Base-by-base conservation (phyloP, 1,140 invertebrate species). In the Scaptomyza graminum region DNA sequence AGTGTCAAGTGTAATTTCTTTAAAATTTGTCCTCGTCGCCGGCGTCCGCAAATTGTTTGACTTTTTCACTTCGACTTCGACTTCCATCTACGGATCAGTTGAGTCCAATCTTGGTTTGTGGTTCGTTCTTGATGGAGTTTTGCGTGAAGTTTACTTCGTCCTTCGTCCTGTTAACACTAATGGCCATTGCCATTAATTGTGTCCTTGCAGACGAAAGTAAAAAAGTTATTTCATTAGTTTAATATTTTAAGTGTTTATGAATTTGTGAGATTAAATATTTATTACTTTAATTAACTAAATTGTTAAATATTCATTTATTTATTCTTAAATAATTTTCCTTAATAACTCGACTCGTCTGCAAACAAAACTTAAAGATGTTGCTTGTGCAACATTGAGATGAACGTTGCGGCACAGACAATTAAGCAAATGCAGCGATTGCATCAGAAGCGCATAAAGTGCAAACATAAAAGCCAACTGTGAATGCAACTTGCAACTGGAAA, bases 1-100 rank as follows among this genome's bases (percentile, higher is more conserved):
- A 88, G 84, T 79, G 83, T 88, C 83, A 88, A 83, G 84, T 88
- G 63, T 83, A 83, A 76, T 88, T 83, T 74, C 83, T 79, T 79
- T 83, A 88, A 83, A 22, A 88, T 68, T 79, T 61, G 44, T 41
- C 51, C 76, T 22, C 61, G 22, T 66, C 11, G 46, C 54, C 61
- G 25, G 64, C 39, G 61, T 52, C 46, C 46, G 70, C 54, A 64
- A 77, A 61, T 66, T 77, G 46, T 64, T 72, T 83, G 68, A 69
- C 73, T 70, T 79, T 65, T 78, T 12, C 67, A 11, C 46, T 60
- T 34, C 41, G 9, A 11, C 46, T 60, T 34, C 41, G 9, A 31
- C 28, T 31, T 31, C 28, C 28, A 31, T 31, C 28, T 31, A 5
- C 46, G 55, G 41, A 72, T 67, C 69, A 72, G 69, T 61, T 72